Conservation (phyloP, 1,140 invertebrate genomes). For the Aphis gossypii region DNA sequence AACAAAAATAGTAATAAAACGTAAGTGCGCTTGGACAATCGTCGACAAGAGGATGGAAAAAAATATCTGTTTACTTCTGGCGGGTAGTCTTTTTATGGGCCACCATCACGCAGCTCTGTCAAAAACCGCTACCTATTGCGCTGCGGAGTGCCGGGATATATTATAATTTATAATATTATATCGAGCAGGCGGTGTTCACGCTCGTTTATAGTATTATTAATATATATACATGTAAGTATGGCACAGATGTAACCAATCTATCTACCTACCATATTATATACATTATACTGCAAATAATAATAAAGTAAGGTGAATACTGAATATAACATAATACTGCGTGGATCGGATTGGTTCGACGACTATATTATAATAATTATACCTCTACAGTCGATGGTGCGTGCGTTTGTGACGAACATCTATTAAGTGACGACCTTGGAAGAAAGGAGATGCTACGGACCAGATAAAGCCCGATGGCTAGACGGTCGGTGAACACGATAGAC, state of each 20-base stretch:
- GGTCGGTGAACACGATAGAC: not conserved
- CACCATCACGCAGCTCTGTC: not conserved
- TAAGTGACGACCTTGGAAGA: not conserved
- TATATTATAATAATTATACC: not conserved
- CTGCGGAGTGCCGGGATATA: not conserved
- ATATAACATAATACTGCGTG: not conserved
- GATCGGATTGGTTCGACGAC: not conserved
- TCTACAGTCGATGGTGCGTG: not conserved
- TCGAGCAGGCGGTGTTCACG: not conserved
- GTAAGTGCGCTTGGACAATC: too few relatives aligned
- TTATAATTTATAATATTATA: not conserved
- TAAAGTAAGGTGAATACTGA: not conserved
- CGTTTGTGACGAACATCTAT: not conserved
- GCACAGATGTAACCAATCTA: not conserved
- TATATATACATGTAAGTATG: not conserved
- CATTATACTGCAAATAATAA: too few relatives aligned
- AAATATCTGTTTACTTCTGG: too few relatives aligned
- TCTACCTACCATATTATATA: not conserved
- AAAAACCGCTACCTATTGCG: not conserved
- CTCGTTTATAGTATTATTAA: not conserved
- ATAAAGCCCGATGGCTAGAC: conserved; percentile 22
- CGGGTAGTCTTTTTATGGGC: too few relatives aligned
- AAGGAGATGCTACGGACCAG: not conserved
- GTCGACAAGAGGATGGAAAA: not conserved
- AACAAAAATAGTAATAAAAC: too few relatives aligned